Evolutionary conservation across 2,888 invertebrate species (phyloP), one percentile per base, ranked within the genome.

Genomic region (Leptopilina drosophilae): DNA sequence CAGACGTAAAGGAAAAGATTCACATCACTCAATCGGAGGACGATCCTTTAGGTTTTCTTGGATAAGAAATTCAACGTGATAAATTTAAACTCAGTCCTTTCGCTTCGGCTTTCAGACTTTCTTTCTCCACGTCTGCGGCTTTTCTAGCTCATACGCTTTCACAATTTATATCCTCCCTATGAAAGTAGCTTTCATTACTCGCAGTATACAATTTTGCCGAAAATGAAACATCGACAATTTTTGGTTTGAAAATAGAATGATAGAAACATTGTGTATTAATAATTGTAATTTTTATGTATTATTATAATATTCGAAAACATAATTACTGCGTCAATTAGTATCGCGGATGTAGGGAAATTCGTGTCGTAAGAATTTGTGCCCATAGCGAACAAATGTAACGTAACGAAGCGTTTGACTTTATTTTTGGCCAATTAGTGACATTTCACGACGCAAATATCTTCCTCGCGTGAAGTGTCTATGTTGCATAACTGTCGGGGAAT

Each of bases 351-450:
- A 4, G n/a, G 56, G 53, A 73, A 73, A 73, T 73, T 26, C 56
- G 33, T 73, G 73, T 73, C 26, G 33, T 20, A 20, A 7, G 33
- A 73, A 53, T 53, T 49, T 73, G 6, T 56, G 53, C 53, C 20
- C 53, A 26, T 7, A 26, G 12, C 9, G 49, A 33, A 33, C 33
- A 73, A 73, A 73, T 53, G 53, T 20, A 73, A 53, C 53, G 53
- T 73, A 73, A 56, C 53, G 53, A 26, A 78, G 84, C 82, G 85
- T 84, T 33, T 49, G 84, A 86, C 89, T 89, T 90, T 89, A 89
- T 90, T 90, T 90, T 87, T 85, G 89, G 88, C 88, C 89, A 90
- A 90, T 90, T 90, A 90, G 87, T 87, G 86, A 80, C 87, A 89
- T 90, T 89, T 88, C 87, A 78, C 85, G 88, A 85, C 88, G 82